These are phyloP conservation scores for Tetramorium bicarinatum DNA, from an alignment of 2,888 invertebrate species.

Conservation along the genomic window DNA sequence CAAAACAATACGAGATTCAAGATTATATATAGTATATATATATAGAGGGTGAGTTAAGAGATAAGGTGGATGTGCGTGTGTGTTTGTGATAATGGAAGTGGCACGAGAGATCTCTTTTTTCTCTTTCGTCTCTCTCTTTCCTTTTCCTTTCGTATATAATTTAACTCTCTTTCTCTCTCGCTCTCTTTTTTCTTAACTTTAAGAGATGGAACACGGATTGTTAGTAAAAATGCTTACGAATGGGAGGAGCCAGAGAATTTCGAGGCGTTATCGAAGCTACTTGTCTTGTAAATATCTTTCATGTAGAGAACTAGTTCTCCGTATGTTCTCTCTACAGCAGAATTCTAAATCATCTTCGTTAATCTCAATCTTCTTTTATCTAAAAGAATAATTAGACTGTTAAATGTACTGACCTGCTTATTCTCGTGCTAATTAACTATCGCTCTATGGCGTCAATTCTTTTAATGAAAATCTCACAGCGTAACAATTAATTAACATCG, in stretches of 20 bases:
- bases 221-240: constrained; percentile 56
- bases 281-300: not conserved
- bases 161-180: constrained; percentile 41
- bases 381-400: not conserved
- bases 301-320: not conserved
- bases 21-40: constrained; percentile 69
- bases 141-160: constrained; percentile 42
- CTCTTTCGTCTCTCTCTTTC: constrained; percentile 43
- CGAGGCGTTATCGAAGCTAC: constrained; percentile 55
- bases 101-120: constrained; percentile 63
- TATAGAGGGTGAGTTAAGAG: constrained; percentile 66
- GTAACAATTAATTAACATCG: constrained; percentile 1
- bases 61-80: constrained; percentile 69
- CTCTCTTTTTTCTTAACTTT: constrained; percentile 48
- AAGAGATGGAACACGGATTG: constrained; percentile 50
- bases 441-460: not conserved
- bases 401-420: not conserved
- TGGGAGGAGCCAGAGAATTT: constrained; percentile 61
- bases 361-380: not conserved
- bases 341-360: constrained; percentile 4
- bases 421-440: not conserved
- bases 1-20: constrained; percentile 79
- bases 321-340: not conserved
- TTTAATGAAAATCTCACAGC: not conserved
- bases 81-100: constrained; percentile 63